Percentiles rank a stretch among this genome's conserved stretches.
These are phyloP conservation scores for Pectinophora gossypiella DNA, from an alignment of 1,140 invertebrate species.

Conservation along the genomic window DNA sequence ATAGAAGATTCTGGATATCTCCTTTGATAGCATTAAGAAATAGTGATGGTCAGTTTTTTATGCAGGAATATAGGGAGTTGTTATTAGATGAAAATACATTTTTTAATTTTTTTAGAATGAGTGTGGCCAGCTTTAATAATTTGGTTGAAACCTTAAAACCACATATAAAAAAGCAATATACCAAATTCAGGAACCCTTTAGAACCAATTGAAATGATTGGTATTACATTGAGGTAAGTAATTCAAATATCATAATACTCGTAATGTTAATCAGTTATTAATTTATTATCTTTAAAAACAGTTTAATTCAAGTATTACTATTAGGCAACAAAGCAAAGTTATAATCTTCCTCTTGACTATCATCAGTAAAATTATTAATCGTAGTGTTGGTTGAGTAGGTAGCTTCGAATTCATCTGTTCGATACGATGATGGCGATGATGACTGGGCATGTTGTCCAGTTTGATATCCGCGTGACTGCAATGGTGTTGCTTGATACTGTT, in stretches of 20 bases:
- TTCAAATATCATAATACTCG: constrained; percentile 18
- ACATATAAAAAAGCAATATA: constrained; percentile 17
- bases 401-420: constrained; percentile 20
- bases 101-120: constrained; percentile 17
- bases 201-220: constrained; percentile 15
- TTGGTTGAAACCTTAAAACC: constrained; percentile 15
- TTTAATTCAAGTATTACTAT: constrained; percentile 19
- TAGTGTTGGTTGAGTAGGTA: constrained; percentile 21
- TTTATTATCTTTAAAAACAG: constrained; percentile 16
- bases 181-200: constrained; percentile 15
- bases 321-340: constrained; percentile 25
- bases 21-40: constrained; percentile 32
- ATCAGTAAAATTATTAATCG: constrained; percentile 23
- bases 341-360: constrained; percentile 25
- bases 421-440: constrained; percentile 17
- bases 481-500: no score
- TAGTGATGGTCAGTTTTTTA: constrained; percentile 31
- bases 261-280: constrained; percentile 15
- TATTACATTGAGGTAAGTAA: no score
- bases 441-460: constrained; percentile 18
- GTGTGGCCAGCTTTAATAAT: constrained; percentile 17
- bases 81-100: constrained; percentile 23
- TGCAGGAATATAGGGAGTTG: constrained; percentile 21
- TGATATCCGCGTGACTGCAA: no score
- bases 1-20: constrained; percentile 28